Conservation (phyloP, 2,888 invertebrate genomes). For the Andricus curvator region DNA sequence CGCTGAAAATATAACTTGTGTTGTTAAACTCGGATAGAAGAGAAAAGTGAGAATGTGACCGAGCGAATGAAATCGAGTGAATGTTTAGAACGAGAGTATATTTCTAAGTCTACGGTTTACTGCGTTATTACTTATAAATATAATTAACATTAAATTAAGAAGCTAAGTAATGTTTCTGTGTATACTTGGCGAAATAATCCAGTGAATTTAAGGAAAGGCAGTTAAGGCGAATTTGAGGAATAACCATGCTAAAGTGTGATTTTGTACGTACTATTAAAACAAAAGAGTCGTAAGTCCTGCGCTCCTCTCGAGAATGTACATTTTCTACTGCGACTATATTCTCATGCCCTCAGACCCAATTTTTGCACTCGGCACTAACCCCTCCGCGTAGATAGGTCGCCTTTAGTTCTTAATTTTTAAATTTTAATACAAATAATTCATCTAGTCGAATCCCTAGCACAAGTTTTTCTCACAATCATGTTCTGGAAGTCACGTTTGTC, state of each 20-base stretch:
- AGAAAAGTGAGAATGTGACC: constrained; percentile 25
- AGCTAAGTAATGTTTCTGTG: constrained; percentile 42
- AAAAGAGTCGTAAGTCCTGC: constrained; percentile 41
- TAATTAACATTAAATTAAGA: constrained; percentile 43
- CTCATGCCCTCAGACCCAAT: constrained; percentile 21
- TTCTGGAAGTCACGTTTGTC: constrained; percentile 20
- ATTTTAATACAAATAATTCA: constrained; percentile 9
- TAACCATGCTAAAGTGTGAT: constrained; percentile 43
- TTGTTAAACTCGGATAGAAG: constrained; percentile 40
- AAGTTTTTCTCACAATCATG: constrained; percentile 23
- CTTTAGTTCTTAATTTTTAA: constrained; percentile 26
- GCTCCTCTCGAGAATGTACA: constrained; percentile 23
- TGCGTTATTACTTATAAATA: constrained; percentile 45
- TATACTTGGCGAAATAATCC: constrained; percentile 41
- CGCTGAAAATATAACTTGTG: constrained; percentile 39
- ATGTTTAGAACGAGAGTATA: constrained; percentile 35
- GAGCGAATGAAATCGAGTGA: constrained; percentile 28
- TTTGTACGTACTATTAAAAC: constrained; percentile 39
- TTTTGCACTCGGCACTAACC: constrained; percentile 29
- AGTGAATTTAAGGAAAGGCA: constrained; percentile 31
- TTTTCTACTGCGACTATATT: constrained; percentile 37
- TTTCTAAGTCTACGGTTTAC: constrained; percentile 50
- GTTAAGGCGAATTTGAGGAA: constrained; percentile 28
- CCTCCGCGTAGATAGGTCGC: constrained; percentile 24
- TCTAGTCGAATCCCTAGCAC: constrained; percentile 30